Conservation (phyloP, 1,140 invertebrate species). For the Orussus abietinus region DNA sequence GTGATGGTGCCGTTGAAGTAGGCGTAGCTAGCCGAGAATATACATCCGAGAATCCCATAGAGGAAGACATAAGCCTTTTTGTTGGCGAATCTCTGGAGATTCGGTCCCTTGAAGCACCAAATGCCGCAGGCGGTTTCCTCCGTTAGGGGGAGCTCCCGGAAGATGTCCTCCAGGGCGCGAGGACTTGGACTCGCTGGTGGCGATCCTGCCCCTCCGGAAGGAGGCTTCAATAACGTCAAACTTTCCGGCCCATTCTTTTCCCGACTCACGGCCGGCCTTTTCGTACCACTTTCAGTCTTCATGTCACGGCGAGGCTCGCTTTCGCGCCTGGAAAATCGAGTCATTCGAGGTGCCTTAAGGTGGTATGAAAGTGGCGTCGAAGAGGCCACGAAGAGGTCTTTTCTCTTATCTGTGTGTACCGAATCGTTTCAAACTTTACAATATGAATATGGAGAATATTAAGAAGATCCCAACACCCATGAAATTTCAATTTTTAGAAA, state of each 20-base stretch:
- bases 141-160: constrained; percentile 53
- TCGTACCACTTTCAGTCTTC: too few species aligned
- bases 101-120: constrained; percentile 57
- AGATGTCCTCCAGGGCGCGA: constrained; percentile 53
- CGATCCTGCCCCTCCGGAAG: too few species aligned
- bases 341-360: too few species aligned
- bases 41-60: constrained; percentile 69
- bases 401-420: too few species aligned
- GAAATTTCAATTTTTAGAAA: too few species aligned
- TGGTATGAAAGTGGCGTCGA: too few species aligned
- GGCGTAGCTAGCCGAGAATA: constrained; percentile 71
- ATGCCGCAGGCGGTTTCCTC: constrained; percentile 64
- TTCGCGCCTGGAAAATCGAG: too few species aligned
- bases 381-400: too few species aligned
- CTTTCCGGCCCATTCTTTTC: constrained; percentile 44
- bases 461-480: too few species aligned
- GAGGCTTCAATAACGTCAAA: constrained; percentile 35
- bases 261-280: constrained; percentile 26
- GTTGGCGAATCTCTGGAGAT: constrained; percentile 66
- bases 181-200: constrained; percentile 32
- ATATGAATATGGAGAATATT: too few species aligned
- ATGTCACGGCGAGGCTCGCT: too few species aligned
- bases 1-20: constrained; percentile 77
- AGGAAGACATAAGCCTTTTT: constrained; percentile 71
- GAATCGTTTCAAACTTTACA: too few species aligned